Conservation (phyloP, 2,888 invertebrate genomes). For the Cephus pulcher region DNA sequence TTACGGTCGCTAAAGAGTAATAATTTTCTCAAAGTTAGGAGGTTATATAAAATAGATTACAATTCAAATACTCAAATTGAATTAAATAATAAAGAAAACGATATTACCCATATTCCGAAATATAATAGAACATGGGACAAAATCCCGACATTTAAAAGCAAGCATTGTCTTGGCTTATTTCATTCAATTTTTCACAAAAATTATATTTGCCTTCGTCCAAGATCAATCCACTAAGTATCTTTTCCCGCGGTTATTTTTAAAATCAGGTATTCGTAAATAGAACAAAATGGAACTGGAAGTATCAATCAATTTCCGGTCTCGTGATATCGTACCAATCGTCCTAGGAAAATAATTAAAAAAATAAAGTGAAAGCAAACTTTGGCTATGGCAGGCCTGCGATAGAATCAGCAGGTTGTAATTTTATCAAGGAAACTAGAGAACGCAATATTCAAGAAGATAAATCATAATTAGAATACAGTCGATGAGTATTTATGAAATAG, state of each 20-base stretch:
- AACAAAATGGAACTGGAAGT: neutral
- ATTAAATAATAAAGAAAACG: constrained; percentile 10
- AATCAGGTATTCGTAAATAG: neutral
- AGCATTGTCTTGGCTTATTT: constrained; percentile 9
- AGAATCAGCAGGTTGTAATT: neutral
- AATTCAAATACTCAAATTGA: neutral
- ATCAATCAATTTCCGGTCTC: neutral
- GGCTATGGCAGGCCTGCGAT: neutral
- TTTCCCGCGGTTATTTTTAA: neutral
- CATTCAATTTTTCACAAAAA: neutral
- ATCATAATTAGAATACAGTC: neutral
- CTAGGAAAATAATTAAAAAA: neutral
- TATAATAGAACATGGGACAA: constrained; percentile 26
- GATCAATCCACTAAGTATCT: neutral
- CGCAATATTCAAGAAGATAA: neutral
- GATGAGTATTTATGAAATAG: constrained; percentile 30
- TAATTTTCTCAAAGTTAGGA: neutral
- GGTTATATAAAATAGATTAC: neutral
- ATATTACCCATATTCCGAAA: constrained; percentile 44
- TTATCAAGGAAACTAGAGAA: neutral
- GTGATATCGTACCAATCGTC: neutral
- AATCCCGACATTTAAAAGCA: neutral
- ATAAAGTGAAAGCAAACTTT: neutral
- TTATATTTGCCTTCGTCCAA: neutral
- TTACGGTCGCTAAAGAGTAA: constrained; percentile 66